Evolutionary conservation across 2,888 invertebrate genomes (phyloP), one percentile per base, ranked within the genome.

Genomic region (Gerris lacustris): DNA sequence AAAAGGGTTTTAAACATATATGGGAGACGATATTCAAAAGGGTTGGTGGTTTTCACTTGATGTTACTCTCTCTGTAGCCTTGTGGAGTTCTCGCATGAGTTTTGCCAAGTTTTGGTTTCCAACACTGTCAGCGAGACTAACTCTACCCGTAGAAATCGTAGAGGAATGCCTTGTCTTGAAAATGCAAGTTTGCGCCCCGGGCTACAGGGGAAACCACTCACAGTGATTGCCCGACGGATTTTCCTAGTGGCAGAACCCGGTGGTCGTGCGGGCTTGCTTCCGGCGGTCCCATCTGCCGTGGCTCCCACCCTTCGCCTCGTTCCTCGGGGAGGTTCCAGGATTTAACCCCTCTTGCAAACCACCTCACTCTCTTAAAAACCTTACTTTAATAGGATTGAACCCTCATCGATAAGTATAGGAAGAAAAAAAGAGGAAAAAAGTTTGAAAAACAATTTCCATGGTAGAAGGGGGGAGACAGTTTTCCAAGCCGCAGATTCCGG

Each of bases 361-460:
- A 11, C 55, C 55, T 55, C 55, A 55, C 11, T 55, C 15, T 55
- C 15, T 11, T 11, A 55, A 55, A 55, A 55, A 55, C 11, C 31
- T 31, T 31, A 31, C 55, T 55, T 55, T 55, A 55, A 55, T 55
- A 55, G 55, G 55, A 55, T 55, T 55, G 55, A 55, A 55, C 55
- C 15, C 55, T 15, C 15, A 55, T 15, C 55, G 55, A 55, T 55
- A 55, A 55, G 55, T 55, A 55, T 55, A 9, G 55, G 55, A 15
- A 55, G 55, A 55, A 11, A 55, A 55, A 55, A 55, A 55, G 55
- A 15, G 15, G 9, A 55, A 55, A 55, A 55, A 55, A 55, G 55
- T 55, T 55, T 55, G 11, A 11, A 31, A 55, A 55, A 55, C 55
- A 55, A 31, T 55, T 55, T 55, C 55, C 55, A 9, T 55, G 15